Conservation (phyloP, 2,797 vertebrate genomes). For the Cuculus canorus region DNA sequence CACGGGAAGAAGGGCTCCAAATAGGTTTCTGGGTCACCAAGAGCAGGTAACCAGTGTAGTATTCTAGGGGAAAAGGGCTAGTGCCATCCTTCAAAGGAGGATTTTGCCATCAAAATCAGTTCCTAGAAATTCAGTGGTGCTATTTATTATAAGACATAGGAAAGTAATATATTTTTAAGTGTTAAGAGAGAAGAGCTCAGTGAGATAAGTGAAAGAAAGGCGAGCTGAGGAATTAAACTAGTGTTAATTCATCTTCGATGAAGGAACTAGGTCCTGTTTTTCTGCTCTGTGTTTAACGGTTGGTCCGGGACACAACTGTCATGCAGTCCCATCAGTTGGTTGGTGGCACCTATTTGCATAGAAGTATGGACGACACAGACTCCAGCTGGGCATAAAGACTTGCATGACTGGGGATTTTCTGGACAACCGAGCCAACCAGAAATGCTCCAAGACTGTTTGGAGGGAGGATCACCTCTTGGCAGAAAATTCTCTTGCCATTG, state of each 20-base stretch:
- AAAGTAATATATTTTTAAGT: neutral
- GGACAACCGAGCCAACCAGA: neutral
- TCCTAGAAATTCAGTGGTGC: neutral
- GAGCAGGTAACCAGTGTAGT: neutral
- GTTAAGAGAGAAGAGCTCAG: neutral
- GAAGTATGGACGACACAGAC: no score
- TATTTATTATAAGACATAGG: neutral
- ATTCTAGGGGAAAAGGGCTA: neutral
- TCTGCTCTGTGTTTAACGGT: neutral
- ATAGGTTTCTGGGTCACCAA: neutral
- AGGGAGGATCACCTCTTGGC: neutral
- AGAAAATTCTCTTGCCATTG: neutral
- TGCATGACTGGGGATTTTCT: neutral
- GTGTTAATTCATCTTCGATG: neutral
- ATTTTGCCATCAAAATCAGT: neutral
- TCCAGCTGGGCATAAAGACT: neutral
- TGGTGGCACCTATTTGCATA: neutral
- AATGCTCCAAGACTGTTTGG: neutral
- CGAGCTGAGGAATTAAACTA: neutral
- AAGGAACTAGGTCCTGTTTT: neutral
- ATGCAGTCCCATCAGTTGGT: neutral
- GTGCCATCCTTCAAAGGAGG: neutral
- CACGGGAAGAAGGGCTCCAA: neutral
- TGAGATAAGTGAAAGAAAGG: neutral
- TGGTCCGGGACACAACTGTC: neutral